Percentiles rank a stretch among this genome's conserved stretches.
phyloP scores from a whole-genome alignment of 2,797 vertebrate species.

The Eidolon dupreanum region DNA sequence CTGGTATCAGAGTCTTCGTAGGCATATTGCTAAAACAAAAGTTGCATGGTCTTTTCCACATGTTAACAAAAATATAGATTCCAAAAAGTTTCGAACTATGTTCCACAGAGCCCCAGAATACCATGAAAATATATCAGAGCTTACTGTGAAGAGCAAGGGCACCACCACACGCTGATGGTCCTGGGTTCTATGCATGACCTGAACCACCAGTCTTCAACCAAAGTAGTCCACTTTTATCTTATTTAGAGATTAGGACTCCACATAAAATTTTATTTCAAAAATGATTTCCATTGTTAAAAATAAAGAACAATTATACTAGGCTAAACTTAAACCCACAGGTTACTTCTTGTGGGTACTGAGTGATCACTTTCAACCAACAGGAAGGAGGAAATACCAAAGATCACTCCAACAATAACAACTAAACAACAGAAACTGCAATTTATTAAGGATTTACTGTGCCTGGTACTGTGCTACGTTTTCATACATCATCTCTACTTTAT shows the following conservation, averaged over 20 bases:
- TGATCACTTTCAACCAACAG: background rate
- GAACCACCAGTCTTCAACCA: background rate
- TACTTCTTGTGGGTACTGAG: background rate
- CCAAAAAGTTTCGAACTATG: background rate
- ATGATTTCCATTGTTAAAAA: background rate
- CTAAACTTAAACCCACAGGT: background rate
- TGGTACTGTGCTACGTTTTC: background rate
- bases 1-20: background rate
- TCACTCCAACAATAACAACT: background rate
- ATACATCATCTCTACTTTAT: background rate
- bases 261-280: background rate
- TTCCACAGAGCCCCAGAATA: background rate
- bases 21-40: background rate
- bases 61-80: background rate
- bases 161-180: background rate
- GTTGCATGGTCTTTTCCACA: background rate
- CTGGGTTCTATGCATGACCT: background rate
- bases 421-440: background rate
- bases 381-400: background rate
- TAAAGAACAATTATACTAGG: background rate
- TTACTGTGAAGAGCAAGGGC: background rate
- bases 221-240: conserved; percentile 2
- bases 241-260: background rate
- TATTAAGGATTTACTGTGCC: background rate
- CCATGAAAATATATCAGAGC: background rate